phyloP scores from a whole-genome alignment of 2,113 vertebrate genomes.

The Azemiops feae region DNA sequence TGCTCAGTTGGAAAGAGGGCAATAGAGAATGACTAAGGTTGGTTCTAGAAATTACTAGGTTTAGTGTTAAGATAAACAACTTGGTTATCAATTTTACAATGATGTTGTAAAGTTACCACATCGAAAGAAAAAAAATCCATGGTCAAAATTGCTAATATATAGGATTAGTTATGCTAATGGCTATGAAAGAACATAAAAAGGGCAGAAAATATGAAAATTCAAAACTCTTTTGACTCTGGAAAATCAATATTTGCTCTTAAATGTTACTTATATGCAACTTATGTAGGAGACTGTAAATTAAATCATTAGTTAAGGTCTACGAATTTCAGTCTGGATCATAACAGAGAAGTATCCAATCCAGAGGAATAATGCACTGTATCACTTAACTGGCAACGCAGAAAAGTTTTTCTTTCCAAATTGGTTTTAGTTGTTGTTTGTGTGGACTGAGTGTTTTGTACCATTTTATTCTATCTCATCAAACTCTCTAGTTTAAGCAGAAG shows the following conservation, averaged over 20 bases:
- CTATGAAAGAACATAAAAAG: not conserved
- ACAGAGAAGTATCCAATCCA: not conserved
- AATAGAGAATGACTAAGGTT: not conserved
- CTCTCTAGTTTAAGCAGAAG: not conserved
- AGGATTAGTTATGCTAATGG: not conserved
- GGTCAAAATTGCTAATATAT: not conserved
- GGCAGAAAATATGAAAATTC: not conserved
- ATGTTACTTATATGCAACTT: not conserved
- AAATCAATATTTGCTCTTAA: not conserved
- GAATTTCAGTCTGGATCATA: not conserved
- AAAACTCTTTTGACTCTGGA: not conserved
- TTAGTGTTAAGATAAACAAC: not conserved
- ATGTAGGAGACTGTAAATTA: not conserved
- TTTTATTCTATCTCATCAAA: not conserved
- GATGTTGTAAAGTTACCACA: not conserved
- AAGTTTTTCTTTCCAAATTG: not conserved
- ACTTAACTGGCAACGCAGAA: not conserved
- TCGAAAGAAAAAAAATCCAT: not conserved
- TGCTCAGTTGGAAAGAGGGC: not conserved
- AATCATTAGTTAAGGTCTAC: not conserved
- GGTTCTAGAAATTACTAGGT: not conserved
- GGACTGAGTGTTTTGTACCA: not conserved
- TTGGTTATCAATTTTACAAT: not conserved
- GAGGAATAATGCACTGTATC: not conserved
- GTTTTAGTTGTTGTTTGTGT: not conserved